Conservation (phyloP, 2,113 vertebrate species). For the Thunnus thynnus region DNA sequence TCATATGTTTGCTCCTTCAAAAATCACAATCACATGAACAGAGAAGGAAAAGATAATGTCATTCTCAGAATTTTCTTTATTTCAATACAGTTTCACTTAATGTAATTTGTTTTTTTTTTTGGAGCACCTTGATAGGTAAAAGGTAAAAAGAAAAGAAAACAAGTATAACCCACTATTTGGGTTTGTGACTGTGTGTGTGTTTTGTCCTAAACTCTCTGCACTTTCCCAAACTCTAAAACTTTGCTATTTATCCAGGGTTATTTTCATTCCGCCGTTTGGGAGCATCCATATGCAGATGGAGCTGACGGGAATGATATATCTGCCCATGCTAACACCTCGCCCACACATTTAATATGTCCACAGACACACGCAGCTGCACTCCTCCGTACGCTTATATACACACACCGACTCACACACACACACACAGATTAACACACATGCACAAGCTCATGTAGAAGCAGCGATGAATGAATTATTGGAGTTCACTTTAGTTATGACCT, state of each 20-base stretch:
- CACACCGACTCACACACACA: conserved; percentile 5
- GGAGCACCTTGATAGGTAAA: neutral
- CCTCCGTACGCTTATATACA: neutral
- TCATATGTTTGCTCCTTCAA: too few species aligned
- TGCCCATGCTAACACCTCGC: conserved; percentile 52
- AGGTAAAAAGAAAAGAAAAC: neutral
- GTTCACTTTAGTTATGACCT: conserved; percentile 42
- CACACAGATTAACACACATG: conserved; percentile 15
- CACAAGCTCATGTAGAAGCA: conserved; percentile 17
- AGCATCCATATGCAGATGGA: conserved; percentile 59
- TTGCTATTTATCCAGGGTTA: conserved; percentile 50
- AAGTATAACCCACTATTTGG: neutral
- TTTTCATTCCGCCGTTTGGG: conserved; percentile 51
- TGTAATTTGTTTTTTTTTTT: neutral
- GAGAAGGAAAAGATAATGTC: too few species aligned
- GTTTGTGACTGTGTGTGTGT: neutral
- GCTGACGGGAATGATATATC: conserved; percentile 64
- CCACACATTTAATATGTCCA: conserved; percentile 63
- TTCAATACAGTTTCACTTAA: too few species aligned
- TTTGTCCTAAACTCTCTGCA: conserved; percentile 13
- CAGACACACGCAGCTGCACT: conserved; percentile 38
- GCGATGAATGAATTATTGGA: conserved; percentile 55
- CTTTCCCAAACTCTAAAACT: conserved; percentile 48
- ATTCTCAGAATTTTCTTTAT: too few species aligned
- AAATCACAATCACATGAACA: too few species aligned